A percentile compares a stretch with the other conserved stretches of the same genome.
Conservation (phyloP, 2,113 vertebrate genomes). For the Notechis scutatus region DNA sequence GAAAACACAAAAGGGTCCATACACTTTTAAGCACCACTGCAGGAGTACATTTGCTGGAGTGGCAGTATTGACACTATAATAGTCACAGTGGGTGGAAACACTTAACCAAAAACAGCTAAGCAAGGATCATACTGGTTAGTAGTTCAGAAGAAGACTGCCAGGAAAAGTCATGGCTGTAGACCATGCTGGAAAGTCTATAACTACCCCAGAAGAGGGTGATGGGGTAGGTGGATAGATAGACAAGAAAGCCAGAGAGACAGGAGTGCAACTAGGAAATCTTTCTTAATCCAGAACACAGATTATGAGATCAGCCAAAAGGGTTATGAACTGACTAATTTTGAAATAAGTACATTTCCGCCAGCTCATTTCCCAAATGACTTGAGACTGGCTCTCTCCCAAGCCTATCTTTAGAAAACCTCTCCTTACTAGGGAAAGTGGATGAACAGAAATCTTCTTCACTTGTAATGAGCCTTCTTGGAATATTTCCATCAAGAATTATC, state of each 20-base stretch:
- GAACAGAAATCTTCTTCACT: neutral
- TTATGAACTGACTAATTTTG: neutral
- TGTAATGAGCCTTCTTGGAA: neutral
- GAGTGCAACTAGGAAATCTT: neutral
- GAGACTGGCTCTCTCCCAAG: neutral
- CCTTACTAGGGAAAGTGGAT: neutral
- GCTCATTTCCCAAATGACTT: neutral
- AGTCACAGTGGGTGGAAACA: neutral
- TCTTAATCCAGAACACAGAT: neutral
- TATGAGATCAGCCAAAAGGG: neutral
- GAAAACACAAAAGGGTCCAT: neutral
- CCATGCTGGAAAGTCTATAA: neutral
- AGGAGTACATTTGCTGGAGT: neutral
- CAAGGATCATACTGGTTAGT: neutral
- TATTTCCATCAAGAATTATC: neutral
- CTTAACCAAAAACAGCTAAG: neutral
- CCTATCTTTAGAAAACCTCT: neutral
- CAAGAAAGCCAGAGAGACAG: neutral
- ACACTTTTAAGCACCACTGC: neutral
- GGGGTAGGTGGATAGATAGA: neutral
- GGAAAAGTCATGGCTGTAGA: neutral
- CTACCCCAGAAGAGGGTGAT: neutral
- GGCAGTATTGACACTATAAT: neutral
- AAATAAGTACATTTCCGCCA: neutral
- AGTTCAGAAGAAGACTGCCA: neutral